Percentiles rank a stretch among this genome's conserved stretches.
Conservation (phyloP, 2,888 invertebrate genomes). For the Apoda limacodes region DNA sequence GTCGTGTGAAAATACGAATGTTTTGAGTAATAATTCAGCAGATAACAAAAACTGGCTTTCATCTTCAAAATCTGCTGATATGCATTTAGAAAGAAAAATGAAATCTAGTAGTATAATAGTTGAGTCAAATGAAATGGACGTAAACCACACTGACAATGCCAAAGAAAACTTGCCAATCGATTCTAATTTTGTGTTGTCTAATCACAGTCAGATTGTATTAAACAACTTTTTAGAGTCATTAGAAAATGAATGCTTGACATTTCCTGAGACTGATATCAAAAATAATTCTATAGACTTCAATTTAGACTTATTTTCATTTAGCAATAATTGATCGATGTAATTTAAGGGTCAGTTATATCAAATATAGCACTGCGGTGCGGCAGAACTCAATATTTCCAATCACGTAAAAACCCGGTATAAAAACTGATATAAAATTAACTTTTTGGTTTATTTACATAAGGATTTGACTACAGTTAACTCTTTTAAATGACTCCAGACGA, state of each 20-base stretch:
- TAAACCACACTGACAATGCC: slow-evolving; percentile 19
- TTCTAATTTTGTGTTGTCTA: slow-evolving; percentile 20
- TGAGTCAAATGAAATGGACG: slow-evolving; percentile 12
- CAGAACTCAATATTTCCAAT: too few relatives aligned
- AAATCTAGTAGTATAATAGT: slow-evolving; percentile 1
- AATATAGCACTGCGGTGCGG: too few relatives aligned
- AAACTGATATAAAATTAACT: too few relatives aligned
- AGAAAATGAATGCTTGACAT: slow-evolving; percentile 45
- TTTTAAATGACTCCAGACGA: too few relatives aligned
- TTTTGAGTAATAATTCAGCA: slow-evolving; percentile 34
- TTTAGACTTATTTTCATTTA: slow-evolving; percentile 55
- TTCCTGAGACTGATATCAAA: slow-evolving; percentile 54
- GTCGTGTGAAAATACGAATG: slow-evolving; percentile 13
- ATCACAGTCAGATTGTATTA: slow-evolving; percentile 47
- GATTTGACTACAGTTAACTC: too few relatives aligned
- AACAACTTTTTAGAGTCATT: slow-evolving; percentile 54
- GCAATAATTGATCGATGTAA: slow-evolving; percentile 31
- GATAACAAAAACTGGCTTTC: slow-evolving; percentile 41
- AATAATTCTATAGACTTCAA: slow-evolving; percentile 52
- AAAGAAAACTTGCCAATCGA: slow-evolving; percentile 20
- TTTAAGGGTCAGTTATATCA: slow-evolving; percentile 12
- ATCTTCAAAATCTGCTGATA: slow-evolving; percentile 32
- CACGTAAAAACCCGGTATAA: too few relatives aligned
- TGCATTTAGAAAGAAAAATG: slow-evolving; percentile 17
- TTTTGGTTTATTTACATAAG: too few relatives aligned